These are phyloP conservation scores for Dendrolimus kikuchii DNA, from an alignment of 1,140 invertebrate species.

Conservation along the genomic window DNA sequence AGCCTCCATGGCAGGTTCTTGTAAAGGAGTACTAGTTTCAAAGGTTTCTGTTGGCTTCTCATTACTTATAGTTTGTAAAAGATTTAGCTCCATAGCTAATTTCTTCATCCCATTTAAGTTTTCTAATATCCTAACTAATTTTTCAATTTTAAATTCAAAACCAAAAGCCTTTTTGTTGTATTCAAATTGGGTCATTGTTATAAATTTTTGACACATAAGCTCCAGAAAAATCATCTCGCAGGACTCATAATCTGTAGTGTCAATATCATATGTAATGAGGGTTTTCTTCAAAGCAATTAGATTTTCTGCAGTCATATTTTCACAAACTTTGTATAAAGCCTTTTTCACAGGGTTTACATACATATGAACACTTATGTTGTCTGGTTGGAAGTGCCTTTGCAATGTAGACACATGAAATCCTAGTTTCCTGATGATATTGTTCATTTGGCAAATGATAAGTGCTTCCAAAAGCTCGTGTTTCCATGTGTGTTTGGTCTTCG, in stretches of 20 bases:
- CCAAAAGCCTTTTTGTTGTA: slow-evolving; percentile 18
- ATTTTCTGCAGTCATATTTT: slow-evolving; percentile 38
- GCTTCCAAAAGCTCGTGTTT: slow-evolving; percentile 56
- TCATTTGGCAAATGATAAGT: slow-evolving; percentile 45
- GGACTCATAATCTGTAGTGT: slow-evolving; percentile 39
- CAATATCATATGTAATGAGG: slow-evolving; percentile 36
- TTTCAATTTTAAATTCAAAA: slow-evolving; percentile 29
- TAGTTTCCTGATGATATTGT: slow-evolving; percentile 45
- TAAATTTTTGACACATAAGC: slow-evolving; percentile 51
- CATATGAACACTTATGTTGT: slow-evolving; percentile 27
- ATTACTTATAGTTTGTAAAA: slow-evolving; percentile 32
- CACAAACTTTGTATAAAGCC: slow-evolving; percentile 49
- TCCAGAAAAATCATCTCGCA: slow-evolving; percentile 55
- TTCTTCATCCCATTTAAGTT: slow-evolving; percentile 30
- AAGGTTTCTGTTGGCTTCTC: slow-evolving; percentile 9
- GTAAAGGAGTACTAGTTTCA: background rate
- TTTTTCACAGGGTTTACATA: slow-evolving; percentile 56
- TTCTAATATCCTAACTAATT: slow-evolving; percentile 41
- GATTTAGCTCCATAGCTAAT: slow-evolving; percentile 30
- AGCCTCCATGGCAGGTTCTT: slow-evolving; percentile 2
- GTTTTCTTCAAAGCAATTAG: slow-evolving; percentile 44
- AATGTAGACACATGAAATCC: slow-evolving; percentile 41
- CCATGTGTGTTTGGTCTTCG: slow-evolving; percentile 42
- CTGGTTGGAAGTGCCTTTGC: slow-evolving; percentile 36
- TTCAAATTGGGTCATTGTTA: slow-evolving; percentile 29